Evolutionary conservation across 2,797 vertebrate species (phyloP).

Genomic region (Setipinna tenuifilis): DNA sequence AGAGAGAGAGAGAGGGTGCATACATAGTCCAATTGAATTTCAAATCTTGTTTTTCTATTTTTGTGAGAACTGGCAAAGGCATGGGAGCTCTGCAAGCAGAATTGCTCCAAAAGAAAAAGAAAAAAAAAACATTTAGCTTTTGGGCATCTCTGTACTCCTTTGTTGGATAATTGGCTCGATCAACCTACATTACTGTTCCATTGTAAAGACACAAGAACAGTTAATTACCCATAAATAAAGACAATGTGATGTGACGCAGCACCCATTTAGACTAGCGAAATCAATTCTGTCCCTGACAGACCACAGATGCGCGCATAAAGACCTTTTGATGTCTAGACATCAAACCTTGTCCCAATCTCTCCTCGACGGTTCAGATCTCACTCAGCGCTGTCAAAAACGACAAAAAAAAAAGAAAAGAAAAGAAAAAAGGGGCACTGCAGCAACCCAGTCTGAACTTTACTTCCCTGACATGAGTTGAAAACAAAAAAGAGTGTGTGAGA

Average conservation of each 20-base stretch:
- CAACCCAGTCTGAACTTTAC: slow-evolving; percentile 27
- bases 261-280: slow-evolving; percentile 17
- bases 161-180: background rate
- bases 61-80: slow-evolving; percentile 13
- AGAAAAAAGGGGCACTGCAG: slow-evolving; percentile 37
- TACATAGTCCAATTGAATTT: slow-evolving; percentile 8
- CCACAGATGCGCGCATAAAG: background rate
- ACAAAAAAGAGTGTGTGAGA: background rate
- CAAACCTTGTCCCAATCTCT: background rate
- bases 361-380: slow-evolving; percentile 22
- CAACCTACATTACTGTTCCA: slow-evolving; percentile 22
- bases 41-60: background rate
- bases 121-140: background rate
- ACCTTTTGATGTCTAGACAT: background rate
- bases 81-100: background rate
- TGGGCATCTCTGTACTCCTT: background rate
- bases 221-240: slow-evolving; percentile 24
- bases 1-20: background rate
- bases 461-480: slow-evolving; percentile 6
- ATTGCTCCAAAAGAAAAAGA: too few relatives aligned
- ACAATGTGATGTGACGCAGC: slow-evolving; percentile 15
- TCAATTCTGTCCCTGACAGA: background rate
- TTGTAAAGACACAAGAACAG: slow-evolving; percentile 24
- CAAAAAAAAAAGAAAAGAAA: slow-evolving; percentile 15
- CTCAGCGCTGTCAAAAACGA: slow-evolving; percentile 32